Base-by-base conservation (phyloP, 2,888 invertebrate species). In the Salpingus planirostris region DNA sequence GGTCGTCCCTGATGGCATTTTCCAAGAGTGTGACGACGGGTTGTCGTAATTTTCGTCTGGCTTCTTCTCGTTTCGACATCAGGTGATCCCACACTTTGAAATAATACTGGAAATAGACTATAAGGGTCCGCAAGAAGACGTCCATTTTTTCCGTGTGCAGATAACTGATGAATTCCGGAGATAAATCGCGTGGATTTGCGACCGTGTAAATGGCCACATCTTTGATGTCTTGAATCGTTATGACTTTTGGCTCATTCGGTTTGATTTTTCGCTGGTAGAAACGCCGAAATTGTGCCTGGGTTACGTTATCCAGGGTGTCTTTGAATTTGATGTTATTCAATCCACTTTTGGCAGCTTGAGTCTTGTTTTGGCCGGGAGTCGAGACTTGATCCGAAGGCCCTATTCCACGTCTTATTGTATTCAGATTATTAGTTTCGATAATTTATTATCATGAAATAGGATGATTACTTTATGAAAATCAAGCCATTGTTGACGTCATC, bases 61-160 rank as follows among this genome's bases (percentile, higher is more conserved):
- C 58, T 40, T 72, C 73, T 31, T 65, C 50, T 40, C 73, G 68
- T 31, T 74, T 69, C 21, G 51, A 42, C 22, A 69, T 55, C 63
- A 78, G 66, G 56, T 69, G 67, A 24, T 74, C 71, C 62, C 74
- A 71, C 42, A 71, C 76, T 65, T 75, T 73, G 44, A 75, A 63
- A 56, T 73, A 78, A 56, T 72, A 75, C 52, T 74, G 74, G 46
- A 74, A 72, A 51, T 73, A 79, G 28, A 80, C 55, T 32, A 77
- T 71, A 31, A 76, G 61, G n/a, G 75, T 70, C 40, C 78, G 65
- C 34, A 80, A 60, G 55, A 78, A 77, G 49, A 71, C 65, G 55
- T 80, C 79, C 24, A 74, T 70, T 13, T 72, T 66, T 26, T 70
- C 66, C 15, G 65, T 63, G 54, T 79, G 70, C 39, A 79, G 67